Conservation (phyloP, 2,888 invertebrate species). For the Matsumyia berberina region DNA sequence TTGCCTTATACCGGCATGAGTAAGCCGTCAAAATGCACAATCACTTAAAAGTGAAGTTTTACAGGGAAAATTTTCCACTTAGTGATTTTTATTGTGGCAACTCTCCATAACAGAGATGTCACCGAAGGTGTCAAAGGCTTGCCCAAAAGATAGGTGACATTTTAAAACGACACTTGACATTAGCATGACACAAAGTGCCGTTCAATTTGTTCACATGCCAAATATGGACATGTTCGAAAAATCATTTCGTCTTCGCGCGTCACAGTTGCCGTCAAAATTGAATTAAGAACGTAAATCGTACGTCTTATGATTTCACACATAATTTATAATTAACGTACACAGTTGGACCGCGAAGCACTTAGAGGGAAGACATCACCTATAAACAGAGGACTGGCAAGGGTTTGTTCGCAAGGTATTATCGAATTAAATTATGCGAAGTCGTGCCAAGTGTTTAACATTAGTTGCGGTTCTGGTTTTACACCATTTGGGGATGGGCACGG, state of each 20-base stretch:
- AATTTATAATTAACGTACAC: slow-evolving; percentile 8
- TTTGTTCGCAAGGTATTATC: not conserved
- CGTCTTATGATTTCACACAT: slow-evolving; percentile 20
- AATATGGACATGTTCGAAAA: not conserved
- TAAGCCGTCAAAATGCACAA: slow-evolving; percentile 8
- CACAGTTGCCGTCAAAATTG: not conserved
- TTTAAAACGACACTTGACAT: slow-evolving; percentile 2
- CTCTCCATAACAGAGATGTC: not conserved
- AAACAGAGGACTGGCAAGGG: not conserved
- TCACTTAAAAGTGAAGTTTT: slow-evolving; percentile 3
- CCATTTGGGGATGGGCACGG: slow-evolving; percentile 19
- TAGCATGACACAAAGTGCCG: not conserved
- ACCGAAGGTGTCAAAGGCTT: slow-evolving; percentile 20
- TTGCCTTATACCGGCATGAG: slow-evolving; percentile 19
- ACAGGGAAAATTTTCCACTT: not conserved
- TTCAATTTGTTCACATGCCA: not conserved
- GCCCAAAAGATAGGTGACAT: not conserved
- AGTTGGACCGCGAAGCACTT: slow-evolving; percentile 8
- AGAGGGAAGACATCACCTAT: not conserved
- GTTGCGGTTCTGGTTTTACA: slow-evolving; percentile 10
- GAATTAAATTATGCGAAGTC: slow-evolving; percentile 19
- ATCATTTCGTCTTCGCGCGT: not conserved
- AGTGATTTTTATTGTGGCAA: not conserved
- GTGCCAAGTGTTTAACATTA: slow-evolving; percentile 21
- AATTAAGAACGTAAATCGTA: not conserved